Evolutionary conservation across 2,797 vertebrate species (phyloP), one percentile per base, ranked within the genome.

Genomic region (Enteromius mattozi): DNA sequence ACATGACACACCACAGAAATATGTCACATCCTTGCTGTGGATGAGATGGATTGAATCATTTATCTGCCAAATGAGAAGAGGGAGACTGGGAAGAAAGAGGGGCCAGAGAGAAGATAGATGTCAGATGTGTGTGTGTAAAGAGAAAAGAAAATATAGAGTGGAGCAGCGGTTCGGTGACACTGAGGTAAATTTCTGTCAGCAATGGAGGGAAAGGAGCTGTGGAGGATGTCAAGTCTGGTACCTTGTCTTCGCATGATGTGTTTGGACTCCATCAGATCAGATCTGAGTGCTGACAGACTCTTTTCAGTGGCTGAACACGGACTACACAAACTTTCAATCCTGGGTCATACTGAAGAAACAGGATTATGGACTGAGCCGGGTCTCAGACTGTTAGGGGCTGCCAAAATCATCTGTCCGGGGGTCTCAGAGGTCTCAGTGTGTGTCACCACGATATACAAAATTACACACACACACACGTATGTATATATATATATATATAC

Each of bases 171-270:
- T 65, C 24, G 24, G 59, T 78, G 59, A 47, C 59, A 45, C 54
- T 21, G 65, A 86, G 42, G 45, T 68, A 70, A 30, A 69, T 79
- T 83, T 84, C 84, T 87, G 84, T 85, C 84, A 83, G 70, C 30
- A 45, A 27, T 16, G 16, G 63, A 61, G 35, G 17, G 12, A 42
- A 61, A 79, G 70, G 74, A 42, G 69, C 68, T 84, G 54, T 69
- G 77, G 72, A 72, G 33, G 72, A 49, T 54, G 78, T 33, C 24
- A 59, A 49, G 78, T 66, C 56, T 84, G 66, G 72, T 72, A 63
- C 49, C 51, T 63, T 45, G 16, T 71, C 74, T 77, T 54, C 3
- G 72, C 84, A 88, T 86, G 80, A 84, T n/a, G 75, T 47, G 24
- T 56, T 76, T 74, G 75, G 76, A 80, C 81, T 27, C 84, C 70